A percentile compares a stretch with the other conserved stretches of the same genome.
Evolutionary conservation across 2,113 vertebrate species (phyloP).

Genomic region (Takifugu flavidus): DNA sequence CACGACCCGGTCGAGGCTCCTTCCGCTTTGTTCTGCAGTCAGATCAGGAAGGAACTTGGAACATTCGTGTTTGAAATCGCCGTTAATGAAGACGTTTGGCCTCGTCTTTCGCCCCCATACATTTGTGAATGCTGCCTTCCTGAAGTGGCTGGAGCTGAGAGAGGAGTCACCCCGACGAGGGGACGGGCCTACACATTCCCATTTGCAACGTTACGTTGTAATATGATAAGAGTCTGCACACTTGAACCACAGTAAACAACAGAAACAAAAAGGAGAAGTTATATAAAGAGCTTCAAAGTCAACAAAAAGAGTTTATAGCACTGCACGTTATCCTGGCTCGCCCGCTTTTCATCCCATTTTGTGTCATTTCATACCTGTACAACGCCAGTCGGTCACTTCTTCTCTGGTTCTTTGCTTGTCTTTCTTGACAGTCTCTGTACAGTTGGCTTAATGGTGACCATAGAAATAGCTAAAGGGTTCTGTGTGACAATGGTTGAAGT

Average conservation of each 20-base stretch:
- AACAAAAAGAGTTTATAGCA: slow-evolving; percentile 97
- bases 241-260: slow-evolving; percentile 86
- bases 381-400: slow-evolving; percentile 26
- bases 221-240: slow-evolving; percentile 85
- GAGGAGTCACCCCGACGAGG: slow-evolving; percentile 37
- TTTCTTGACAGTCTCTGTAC: slow-evolving; percentile 75
- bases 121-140: slow-evolving; percentile 31
- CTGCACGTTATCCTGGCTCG: slow-evolving; percentile 69
- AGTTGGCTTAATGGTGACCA: slow-evolving; percentile 92
- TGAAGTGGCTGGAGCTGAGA: slow-evolving; percentile 56
- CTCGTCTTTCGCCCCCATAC: neutral
- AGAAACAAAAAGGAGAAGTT: slow-evolving; percentile 80
- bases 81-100: neutral
- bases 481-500: slow-evolving; percentile 86
- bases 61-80: slow-evolving; percentile 37
- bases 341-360: neutral
- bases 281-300: slow-evolving; percentile 99
- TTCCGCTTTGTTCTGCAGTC: slow-evolving; percentile 54
- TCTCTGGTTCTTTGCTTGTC: neutral
- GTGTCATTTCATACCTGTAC: slow-evolving; percentile 58
- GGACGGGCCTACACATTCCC: slow-evolving; percentile 71
- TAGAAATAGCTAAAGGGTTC: slow-evolving; percentile 98
- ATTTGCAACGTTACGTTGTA: slow-evolving; percentile 81
- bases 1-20: slow-evolving; percentile 35
- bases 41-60: slow-evolving; percentile 60